Evolutionary conservation across 1,140 invertebrate species (phyloP), one percentile per base, ranked within the genome.

Genomic region (Drosophila oshimai): DNA sequence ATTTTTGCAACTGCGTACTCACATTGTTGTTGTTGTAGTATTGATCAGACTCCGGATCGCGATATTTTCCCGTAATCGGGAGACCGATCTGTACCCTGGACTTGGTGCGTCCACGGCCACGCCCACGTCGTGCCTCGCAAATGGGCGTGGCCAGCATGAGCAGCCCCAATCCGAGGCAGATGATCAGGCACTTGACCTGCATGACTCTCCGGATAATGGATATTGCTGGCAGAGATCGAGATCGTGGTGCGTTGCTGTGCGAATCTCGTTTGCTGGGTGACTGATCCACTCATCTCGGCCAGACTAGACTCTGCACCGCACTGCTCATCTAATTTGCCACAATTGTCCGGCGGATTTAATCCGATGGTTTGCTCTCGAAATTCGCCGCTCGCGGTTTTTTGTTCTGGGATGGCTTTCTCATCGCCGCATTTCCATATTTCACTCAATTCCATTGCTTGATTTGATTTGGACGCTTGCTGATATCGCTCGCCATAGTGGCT

Each of bases 21-120:
- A 97, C 96, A 90, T 97, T 94, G 49, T 96, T 94, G 74, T 97
- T 96, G 75, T 97, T 96, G 91, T 97, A 97, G 89, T 97, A 97
- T 74, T 96, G 94, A 92, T 96, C 95, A 3, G 95, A 96, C 90
- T 97, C 96, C 1, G 95, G 95, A 92, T 96, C 96, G 64, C 96
- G 92, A 74, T 97, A 97, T 91, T 97, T 96, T 45, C 96, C 96
- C 10, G 96, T 97, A 20, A 97, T 96, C 1, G 96, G 96, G 54
- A 97, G 91, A 33, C 95, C 95, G 61, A 96, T 96, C 93, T 96
- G 95, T 26, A 96, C 94, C 91, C 93, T 93, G 9, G 95, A 96
- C 77, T 95, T 96, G 36, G 94, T 94, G 71, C 95, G 93, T 34
- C 93, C 91, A 69, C 95, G 92, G 7, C 92, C 91, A 55, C 95